Base-by-base conservation (phyloP, 1,140 invertebrate genomes). In the Lethrus apterus region DNA sequence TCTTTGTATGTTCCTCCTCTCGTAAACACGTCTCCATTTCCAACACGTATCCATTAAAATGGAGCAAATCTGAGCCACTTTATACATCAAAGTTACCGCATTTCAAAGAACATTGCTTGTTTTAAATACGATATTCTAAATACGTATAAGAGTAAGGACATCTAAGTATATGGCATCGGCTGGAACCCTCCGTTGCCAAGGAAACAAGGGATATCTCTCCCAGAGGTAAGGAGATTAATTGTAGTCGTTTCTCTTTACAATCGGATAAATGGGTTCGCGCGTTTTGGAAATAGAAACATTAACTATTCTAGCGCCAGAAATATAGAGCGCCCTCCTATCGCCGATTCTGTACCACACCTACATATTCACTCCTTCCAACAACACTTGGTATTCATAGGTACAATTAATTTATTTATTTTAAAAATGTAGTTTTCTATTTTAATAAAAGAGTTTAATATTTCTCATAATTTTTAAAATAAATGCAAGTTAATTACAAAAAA, bases 221-320 rank as follows among this genome's bases (percentile, higher is more conserved):
- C 59, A 56, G 50, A 61, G 59, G 59, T 61, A 61, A 61, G 57
- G 57, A 61, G 59, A 61, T 61, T 61, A 61, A 61, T 61, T 61
- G 59, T 47, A 56, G 55, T 48, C 57, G 59, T 61, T 61, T 58
- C 59, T 59, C 59, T 59, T 59, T 57, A 57, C 59, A 57, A 61
- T 59, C 59, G 59, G 59, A 57, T 59, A 60, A 60, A 60, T 60
- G 55, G 58, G 53, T 47, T 57, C 57, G 51, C 57, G 52, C 52
- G 50, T 59, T 61, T 57, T 48, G 55, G 59, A 59, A 59, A 61
- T 61, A 59, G 59, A 61, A 58, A 61, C 59, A 61, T 61, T 61
- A 59, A 61, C 55, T 53, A 61, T 60, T 52, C 49, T 38, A 46
- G 44, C 44, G 44, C 34, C 34, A 46, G 44, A 46, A 23, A 34